Evolutionary conservation across 2,888 invertebrate genomes (phyloP), one percentile per base, ranked within the genome.

Genomic region (Neoscelio sp.): DNA sequence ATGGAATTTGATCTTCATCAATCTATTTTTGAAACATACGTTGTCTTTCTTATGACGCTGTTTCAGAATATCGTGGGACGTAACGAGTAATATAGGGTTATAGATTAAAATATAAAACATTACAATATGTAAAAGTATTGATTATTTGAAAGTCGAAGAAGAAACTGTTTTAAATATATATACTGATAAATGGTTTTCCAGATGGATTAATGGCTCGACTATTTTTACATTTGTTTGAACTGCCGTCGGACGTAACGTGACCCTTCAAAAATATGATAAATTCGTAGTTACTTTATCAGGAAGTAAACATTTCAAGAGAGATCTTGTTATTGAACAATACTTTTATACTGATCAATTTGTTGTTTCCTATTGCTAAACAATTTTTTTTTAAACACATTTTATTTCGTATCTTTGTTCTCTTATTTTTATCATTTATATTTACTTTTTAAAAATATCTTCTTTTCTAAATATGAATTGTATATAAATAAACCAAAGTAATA

Each of bases 101-200:
- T n/a, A n/a, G 3, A 26, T 26, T 5, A 40, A 7, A 40, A 48
- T 7, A 20, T 13, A 3, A 56, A 28, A 52, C 10, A 12, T 18
- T 26, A 26, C 26, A 26, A n/a, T n/a, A n/a, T n/a, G n/a, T n/a
- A n/a, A n/a, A n/a, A n/a, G 23, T 23, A 23, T 23, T 23, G 3
- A 23, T 6, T 23, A 6, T 65, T 44, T 7, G 6, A 28, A 67
- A 50, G 42, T 67, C 35, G 44, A 33, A 67, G 52, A 17, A 62
- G n/a, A 18, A 30, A 60, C 44, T 48, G 17, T 54, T 68, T 75
- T 62, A 48, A 60, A 76, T 68, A 38, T 60, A 80, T 81, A 82
- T 81, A 82, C 82, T 82, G 81, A 79, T 77, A 77, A 79, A 70
- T 77, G 64, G 52, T 65, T 71, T 71, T 60, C 33, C 64, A 44